Evolutionary conservation across 2,888 invertebrate species (phyloP), one percentile per base, ranked within the genome.

Genomic region (Chrysina gloriosa): DNA sequence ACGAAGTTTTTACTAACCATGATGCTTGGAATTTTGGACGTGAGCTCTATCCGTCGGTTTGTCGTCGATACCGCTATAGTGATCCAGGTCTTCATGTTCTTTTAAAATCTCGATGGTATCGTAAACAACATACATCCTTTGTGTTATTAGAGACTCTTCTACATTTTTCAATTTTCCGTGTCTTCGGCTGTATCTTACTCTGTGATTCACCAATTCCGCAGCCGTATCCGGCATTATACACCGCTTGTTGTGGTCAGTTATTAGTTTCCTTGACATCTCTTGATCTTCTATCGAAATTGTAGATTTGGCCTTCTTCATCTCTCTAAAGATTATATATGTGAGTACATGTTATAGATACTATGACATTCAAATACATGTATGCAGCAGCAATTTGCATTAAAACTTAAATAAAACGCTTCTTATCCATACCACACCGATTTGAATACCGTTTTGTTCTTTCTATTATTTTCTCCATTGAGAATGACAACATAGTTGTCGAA

Each of bases 101-200:
- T 90, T 88, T 36, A 88, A 86, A 6, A 93, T 89, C 75, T 92
- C 91, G 29, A 93, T 87, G 69, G 91, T 92, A 74, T 93, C 90
- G 74, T 92, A 90, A 5, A 92, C 86, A 25, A 92, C 86, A 75
- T 87, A 92, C 54, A 92, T 86, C 42, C 91, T 85, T 39, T 89
- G 88, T 0, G 89, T 84, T 36, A 88, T 86, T 14, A 93, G 78
- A 0, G 89, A 86, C 77, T 90, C 89, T 0, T 81, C 69, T 25
- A 52, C 52, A 23, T 77, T 64, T 69, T 84, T 85, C 14, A 77
- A 78, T 1, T 81, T 77, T 0, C 84, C 85, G 70, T 84, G 84
- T 0, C 82, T 80, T 3, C 77, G 75, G 34, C 74, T 84, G 74
- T 88, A 92, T 42, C 82, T 83, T 0, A 92, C 84, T 71, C 89